Base-by-base conservation (phyloP, 2,113 vertebrate species). In the Cryptotis parvus region DNA sequence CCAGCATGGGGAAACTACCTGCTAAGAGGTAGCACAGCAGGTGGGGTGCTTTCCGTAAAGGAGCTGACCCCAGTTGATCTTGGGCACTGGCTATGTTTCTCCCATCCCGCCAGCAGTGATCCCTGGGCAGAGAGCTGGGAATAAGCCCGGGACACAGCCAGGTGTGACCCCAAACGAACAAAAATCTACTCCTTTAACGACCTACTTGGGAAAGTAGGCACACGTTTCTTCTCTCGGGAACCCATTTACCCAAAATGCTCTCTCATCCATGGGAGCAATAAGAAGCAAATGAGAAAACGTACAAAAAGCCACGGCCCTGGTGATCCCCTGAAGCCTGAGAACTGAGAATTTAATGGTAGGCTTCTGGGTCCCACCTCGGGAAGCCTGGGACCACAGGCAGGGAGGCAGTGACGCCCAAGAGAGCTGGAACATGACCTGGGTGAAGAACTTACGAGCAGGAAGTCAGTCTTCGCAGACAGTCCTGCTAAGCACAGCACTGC, bases 401-500 rank as follows among this genome's bases (percentile, higher is more conserved):
- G 73, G 90, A 45, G 39, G 79, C 3, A 35, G 43, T 16, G 63
- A 55, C 11, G 27, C 43, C 20, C 73, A 26, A 76, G 68, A 85
- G 33, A 52, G 58, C 58, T 82, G 66, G 78, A 90, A 66, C 11
- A 65, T 43, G 77, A 31, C 58, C 31, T 11, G 52, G 41, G 68
- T 16, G 55, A 77, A n/a, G 43, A 55, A 82, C 69, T 68, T 31
- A 33, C 9, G 8, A 77, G 74, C 84, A 92, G 83, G 79, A 90
- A 79, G 77, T 39, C 3, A 91, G 84, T 72, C 72, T 88, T 86
- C 65, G 33, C 84, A 83, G 92, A 66, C 39, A 43, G 65, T 70
- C 84, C 86, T 84, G 55, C 52, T 80, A 75, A 89, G 91, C 72
- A 85, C 79, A 89, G 84, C 90, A 76, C 70, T 76, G 77, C 85